phyloP scores from a whole-genome alignment of 2,888 invertebrate genomes.

The Galerucella nymphaeae region DNA sequence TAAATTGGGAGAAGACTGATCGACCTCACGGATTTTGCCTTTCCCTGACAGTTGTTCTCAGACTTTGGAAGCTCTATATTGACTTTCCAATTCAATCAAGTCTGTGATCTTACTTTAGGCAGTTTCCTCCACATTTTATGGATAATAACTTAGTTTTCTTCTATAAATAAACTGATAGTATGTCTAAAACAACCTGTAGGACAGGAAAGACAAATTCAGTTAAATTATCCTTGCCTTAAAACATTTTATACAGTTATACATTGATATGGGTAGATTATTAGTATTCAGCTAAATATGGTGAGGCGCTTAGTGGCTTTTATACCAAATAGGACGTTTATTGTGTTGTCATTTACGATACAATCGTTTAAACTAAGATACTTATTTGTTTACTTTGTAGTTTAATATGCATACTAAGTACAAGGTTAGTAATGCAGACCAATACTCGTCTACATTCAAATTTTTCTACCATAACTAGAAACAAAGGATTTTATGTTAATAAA shows the following conservation, averaged over 20 bases:
- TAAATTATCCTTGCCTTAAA: neutral
- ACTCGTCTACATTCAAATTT: conserved; percentile 8
- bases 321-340: conserved; percentile 6
- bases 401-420: conserved; percentile 8
- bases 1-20: no score
- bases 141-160: neutral
- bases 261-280: neutral
- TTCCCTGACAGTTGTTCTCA: no score
- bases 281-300: neutral
- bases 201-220: neutral
- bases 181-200: neutral
- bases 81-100: no score
- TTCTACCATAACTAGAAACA: conserved; percentile 2
- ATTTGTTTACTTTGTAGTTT: conserved; percentile 10
- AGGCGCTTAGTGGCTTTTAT: neutral
- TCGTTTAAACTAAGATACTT: neutral
- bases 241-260: conserved; percentile 4
- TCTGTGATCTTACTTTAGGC: no score
- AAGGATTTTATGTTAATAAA: neutral
- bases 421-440: conserved; percentile 7
- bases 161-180: neutral
- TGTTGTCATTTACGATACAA: conserved; percentile 1
- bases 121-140: no score
- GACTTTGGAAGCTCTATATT: no score
- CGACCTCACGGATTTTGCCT: no score